Evolutionary conservation across 1,140 invertebrate species (phyloP).

Genomic region (Octopus sinensis): DNA sequence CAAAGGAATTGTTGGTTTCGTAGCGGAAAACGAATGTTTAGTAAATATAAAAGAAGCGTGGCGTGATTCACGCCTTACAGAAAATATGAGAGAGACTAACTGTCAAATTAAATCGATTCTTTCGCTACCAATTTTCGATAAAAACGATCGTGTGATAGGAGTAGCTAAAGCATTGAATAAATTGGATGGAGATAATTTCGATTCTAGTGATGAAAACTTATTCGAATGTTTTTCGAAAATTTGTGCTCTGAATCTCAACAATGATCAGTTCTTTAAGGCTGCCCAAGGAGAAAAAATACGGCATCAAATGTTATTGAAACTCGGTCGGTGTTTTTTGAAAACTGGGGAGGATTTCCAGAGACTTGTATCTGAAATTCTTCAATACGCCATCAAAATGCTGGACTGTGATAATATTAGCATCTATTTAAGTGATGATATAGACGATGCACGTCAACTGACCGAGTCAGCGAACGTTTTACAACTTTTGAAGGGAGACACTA

Average conservation of each 20-base stretch:
- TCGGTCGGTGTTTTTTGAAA: slow-evolving; percentile 84
- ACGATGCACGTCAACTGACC: too few relatives aligned
- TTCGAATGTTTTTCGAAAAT: slow-evolving; percentile 91
- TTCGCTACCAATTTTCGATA: slow-evolving; percentile 93
- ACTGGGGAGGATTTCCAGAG: slow-evolving; percentile 90
- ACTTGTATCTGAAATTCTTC: slow-evolving; percentile 66
- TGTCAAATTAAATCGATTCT: slow-evolving; percentile 88
- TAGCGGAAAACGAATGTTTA: slow-evolving; percentile 84
- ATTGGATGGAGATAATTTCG: slow-evolving; percentile 45
- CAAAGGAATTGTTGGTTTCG: slow-evolving; percentile 85
- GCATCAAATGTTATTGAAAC: slow-evolving; percentile 85
- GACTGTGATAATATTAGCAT: not conserved
- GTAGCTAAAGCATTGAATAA: slow-evolving; percentile 98
- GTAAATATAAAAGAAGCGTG: slow-evolving; percentile 95
- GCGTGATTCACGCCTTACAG: slow-evolving; percentile 75
- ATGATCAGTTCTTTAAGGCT: slow-evolving; percentile 92
- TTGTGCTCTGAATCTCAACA: slow-evolving; percentile 95
- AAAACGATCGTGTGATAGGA: slow-evolving; percentile 91
- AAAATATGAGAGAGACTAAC: slow-evolving; percentile 86
- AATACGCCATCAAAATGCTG: not conserved
- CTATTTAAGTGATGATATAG: too few relatives aligned
- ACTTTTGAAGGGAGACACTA: too few relatives aligned
- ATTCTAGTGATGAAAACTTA: slow-evolving; percentile 50
- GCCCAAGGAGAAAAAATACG: slow-evolving; percentile 88
- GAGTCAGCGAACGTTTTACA: too few relatives aligned